phyloP scores from a whole-genome alignment of 2,113 vertebrate genomes.

The Alligator sinensis region DNA sequence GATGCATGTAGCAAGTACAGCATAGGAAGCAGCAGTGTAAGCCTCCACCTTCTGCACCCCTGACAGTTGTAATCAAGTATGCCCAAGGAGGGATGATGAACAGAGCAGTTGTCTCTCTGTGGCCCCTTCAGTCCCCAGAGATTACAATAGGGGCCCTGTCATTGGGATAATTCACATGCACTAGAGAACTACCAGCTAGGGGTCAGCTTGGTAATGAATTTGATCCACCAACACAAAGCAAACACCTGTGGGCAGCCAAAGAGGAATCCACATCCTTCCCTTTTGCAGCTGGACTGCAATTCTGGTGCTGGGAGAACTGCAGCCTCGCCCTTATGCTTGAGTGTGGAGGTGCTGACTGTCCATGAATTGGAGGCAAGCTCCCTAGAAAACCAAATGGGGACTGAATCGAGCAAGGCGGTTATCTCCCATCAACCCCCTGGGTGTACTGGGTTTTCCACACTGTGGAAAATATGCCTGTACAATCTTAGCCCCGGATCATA shows the following conservation, averaged over 20 bases:
- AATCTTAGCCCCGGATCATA: accelerated
- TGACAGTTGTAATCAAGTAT: background rate
- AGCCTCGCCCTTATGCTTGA: background rate
- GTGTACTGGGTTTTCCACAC: accelerated
- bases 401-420: too few species aligned
- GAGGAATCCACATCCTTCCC: background rate
- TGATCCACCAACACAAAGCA: background rate
- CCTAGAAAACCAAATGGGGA: too few species aligned
- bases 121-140: background rate
- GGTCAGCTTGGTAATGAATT: background rate
- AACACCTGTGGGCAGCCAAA: background rate
- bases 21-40: background rate
- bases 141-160: background rate
- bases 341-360: too few species aligned
- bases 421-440: background rate
- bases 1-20: background rate
- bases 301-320: background rate
- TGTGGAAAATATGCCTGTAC: accelerated
- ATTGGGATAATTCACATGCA: background rate
- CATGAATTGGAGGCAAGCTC: too few species aligned
- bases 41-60: background rate
- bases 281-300: background rate
- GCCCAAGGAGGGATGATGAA: background rate
- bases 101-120: background rate
- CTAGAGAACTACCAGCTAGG: background rate